Conservation (phyloP, 2,113 vertebrate genomes). For the Felis catus region DNA sequence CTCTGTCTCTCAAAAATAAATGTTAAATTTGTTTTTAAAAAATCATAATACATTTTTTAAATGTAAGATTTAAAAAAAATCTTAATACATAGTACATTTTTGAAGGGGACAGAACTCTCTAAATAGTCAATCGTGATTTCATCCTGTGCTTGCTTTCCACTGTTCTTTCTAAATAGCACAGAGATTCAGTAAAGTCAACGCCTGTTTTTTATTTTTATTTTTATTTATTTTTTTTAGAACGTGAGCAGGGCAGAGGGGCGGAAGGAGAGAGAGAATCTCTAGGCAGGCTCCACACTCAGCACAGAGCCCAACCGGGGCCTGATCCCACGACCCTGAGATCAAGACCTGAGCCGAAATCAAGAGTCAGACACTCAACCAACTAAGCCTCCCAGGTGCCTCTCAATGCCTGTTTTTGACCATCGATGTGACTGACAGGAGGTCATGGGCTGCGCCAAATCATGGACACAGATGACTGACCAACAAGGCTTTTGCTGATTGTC, state of each 20-base stretch:
- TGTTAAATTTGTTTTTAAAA: neutral
- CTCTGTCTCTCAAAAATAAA: no score
- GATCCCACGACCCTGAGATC: no score
- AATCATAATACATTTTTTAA: neutral
- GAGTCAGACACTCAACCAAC: no score
- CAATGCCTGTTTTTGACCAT: neutral
- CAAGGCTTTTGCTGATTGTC: neutral
- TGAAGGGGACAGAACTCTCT: neutral
- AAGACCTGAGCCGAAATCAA: no score
- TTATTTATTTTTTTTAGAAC: no score
- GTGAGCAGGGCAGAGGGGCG: no score
- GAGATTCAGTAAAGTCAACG: constrained; percentile 41
- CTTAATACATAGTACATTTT: neutral
- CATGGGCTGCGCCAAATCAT: neutral
- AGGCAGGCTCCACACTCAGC: no score
- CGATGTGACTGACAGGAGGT: neutral
- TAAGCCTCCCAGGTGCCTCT: no score
- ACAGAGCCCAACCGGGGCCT: no score
- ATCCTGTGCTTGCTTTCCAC: neutral
- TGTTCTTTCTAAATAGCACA: neutral
- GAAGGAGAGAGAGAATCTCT: no score
- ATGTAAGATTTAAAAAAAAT: neutral
- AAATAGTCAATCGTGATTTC: neutral
- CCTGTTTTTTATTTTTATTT: neutral
- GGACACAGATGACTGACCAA: neutral